Evolutionary conservation across 2,888 invertebrate species (phyloP), one percentile per base, ranked within the genome.

Genomic region (Incurvaria masculella): DNA sequence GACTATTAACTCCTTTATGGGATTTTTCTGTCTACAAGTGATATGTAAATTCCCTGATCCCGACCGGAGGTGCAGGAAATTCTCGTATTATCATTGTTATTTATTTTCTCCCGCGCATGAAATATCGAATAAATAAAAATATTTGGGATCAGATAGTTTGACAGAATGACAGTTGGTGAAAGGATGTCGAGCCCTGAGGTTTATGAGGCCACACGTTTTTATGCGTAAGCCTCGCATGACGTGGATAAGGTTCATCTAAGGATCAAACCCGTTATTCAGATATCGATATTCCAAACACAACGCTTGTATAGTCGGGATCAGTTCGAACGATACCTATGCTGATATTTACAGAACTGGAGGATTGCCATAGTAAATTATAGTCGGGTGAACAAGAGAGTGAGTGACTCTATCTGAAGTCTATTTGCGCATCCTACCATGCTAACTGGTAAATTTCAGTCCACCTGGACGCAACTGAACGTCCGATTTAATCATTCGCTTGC

Each of bases 131-230:
- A 68, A 76, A 74, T 74, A 75, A 72, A 75, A 76, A 41, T 41
- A 60, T 57, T 17, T 63, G 65, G 75, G 75, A 71, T 76, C 75
- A 72, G 65, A 65, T 66, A 68, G 67, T 73, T 72, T 75, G 76
- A 78, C 76, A 73, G 68, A 69, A 64, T 75, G 76, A 76, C 76
- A 75, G 75, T 69, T 74, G 73, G 71, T 67, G 63, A 33, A 33
- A 33, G 33, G 33, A n/a, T n/a, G 14, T n/a, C 14, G 14, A 33
- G 14, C 14, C 33, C 33, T 33, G 3, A 14, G 33, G 33, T 33
- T 33, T 33, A 33, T 33, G 33, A 8, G 33, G 33, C 33, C 33
- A 33, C 33, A 33, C 8, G 33, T 33, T 33, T 33, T 33, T 33
- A 33, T 33, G 33, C 33, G 4, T 8, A 33, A 33, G 8, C 14